Percentiles rank a stretch among this genome's conserved stretches.
Evolutionary conservation across 2,113 vertebrate genomes (phyloP).

Genomic region (Gymnarchus niloticus): DNA sequence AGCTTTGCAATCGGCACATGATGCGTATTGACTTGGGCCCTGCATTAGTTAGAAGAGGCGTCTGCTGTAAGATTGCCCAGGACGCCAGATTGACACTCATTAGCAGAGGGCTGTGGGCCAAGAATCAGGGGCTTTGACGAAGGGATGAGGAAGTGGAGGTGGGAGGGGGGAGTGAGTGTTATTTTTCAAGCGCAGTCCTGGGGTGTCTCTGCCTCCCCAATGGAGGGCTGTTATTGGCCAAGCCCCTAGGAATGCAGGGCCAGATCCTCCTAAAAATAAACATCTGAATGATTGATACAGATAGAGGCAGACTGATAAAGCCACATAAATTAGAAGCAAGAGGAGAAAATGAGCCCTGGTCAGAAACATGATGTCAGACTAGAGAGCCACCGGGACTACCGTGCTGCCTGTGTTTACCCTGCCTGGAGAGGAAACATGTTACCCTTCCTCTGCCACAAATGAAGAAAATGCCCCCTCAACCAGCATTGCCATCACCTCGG

Average conservation of each 20-base stretch:
- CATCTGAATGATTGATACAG: constrained; percentile 69
- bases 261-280: constrained; percentile 70
- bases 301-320: constrained; percentile 61
- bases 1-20: constrained; percentile 50
- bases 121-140: constrained; percentile 27
- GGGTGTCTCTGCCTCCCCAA: constrained; percentile 8
- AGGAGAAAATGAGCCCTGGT: constrained; percentile 54
- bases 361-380: constrained; percentile 63
- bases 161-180: constrained; percentile 6
- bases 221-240: constrained; percentile 4
- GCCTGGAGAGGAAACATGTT: constrained; percentile 21
- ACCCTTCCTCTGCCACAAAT: constrained; percentile 17
- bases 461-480: constrained; percentile 28
- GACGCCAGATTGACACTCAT: constrained; percentile 69
- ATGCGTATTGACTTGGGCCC: constrained; percentile 70
- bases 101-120: constrained; percentile 53
- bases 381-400: constrained; percentile 49
- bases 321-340: constrained; percentile 50
- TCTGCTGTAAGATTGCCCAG: constrained; percentile 67
- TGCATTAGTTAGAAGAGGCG: constrained; percentile 70
- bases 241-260: constrained; percentile 1
- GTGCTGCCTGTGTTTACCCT: background rate
- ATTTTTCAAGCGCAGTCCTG: constrained; percentile 21
- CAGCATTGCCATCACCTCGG: background rate
- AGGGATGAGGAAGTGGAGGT: constrained; percentile 45